Evolutionary conservation across 2,797 vertebrate species (phyloP).

Genomic region (Orientallactaga sibirica): DNA sequence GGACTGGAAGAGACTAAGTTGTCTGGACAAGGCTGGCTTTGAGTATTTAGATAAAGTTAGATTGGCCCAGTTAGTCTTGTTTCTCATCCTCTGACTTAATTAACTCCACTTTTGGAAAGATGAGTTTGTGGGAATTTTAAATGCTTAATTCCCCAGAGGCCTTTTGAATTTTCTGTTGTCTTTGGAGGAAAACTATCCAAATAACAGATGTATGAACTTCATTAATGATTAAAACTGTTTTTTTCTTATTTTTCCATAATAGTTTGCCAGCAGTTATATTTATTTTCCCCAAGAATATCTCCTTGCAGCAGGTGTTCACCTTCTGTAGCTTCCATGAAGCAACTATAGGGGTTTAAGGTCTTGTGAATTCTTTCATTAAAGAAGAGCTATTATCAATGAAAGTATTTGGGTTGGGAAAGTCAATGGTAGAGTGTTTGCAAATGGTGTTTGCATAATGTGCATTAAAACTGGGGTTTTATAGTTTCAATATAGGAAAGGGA

Average conservation of each 20-base stretch:
- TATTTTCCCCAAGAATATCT: not conserved
- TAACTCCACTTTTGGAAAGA: conserved; percentile 23
- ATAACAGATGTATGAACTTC: conserved; percentile 52
- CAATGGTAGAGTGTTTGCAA: not conserved
- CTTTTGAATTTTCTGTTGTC: conserved; percentile 48
- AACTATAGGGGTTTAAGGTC: not conserved
- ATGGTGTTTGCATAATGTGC: not conserved
- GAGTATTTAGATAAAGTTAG: conserved; percentile 57
- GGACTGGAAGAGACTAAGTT: not conserved
- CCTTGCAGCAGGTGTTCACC: not conserved
- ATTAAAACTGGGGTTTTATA: not conserved
- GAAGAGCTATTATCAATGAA: not conserved
- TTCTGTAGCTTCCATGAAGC: not conserved
- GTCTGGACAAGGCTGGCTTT: not conserved
- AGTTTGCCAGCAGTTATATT: not conserved
- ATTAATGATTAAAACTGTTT: conserved; percentile 43
- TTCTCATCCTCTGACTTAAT: conserved; percentile 44
- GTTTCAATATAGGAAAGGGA: not conserved
- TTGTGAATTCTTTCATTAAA: not conserved
- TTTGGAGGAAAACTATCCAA: conserved; percentile 52
- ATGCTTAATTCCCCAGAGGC: conserved; percentile 52
- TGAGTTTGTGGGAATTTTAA: conserved; percentile 69
- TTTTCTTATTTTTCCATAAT: not conserved
- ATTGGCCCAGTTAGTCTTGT: conserved; percentile 12
- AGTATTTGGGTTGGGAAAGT: not conserved